These are phyloP conservation scores for Podarcis cretensis DNA, from an alignment of 2,113 vertebrate genomes.

Conservation along the genomic window DNA sequence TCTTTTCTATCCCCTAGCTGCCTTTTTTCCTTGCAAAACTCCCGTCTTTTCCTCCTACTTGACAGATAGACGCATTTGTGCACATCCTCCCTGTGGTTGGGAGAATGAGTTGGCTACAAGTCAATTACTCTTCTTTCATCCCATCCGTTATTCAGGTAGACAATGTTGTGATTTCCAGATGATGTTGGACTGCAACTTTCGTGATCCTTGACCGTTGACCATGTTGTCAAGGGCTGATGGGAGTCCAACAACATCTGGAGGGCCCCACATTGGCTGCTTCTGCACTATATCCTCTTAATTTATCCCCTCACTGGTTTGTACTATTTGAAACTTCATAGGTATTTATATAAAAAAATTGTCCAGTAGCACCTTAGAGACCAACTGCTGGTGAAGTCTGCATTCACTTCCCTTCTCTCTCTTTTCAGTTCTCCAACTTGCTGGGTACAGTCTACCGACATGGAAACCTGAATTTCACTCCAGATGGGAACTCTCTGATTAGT, in stretches of 20 bases:
- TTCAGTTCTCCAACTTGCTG: constrained; percentile 92
- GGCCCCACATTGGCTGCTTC: too few species aligned
- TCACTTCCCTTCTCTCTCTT: not conserved
- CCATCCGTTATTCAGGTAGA: not conserved
- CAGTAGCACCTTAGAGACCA: too few species aligned
- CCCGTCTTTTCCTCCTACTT: too few species aligned
- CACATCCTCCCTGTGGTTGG: not conserved
- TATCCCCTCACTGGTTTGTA: too few species aligned
- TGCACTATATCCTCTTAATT: not conserved
- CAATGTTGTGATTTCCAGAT: too few species aligned
- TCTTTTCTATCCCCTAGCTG: not conserved
- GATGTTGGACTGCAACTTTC: too few species aligned
- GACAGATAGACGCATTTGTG: not conserved
- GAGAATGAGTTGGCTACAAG: not conserved
- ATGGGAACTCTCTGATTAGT: constrained; percentile 90
- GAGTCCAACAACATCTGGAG: too few species aligned
- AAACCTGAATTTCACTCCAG: constrained; percentile 88
- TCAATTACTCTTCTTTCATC: not conserved
- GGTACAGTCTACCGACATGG: constrained; percentile 93
- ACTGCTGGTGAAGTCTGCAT: not conserved
- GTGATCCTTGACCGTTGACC: too few species aligned
- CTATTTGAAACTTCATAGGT: not conserved
- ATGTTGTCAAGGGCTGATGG: too few species aligned
- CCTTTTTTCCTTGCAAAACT: not conserved
- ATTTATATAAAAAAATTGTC: too few species aligned